Conservation (phyloP, 2,113 vertebrate species). For the Columba livia region DNA sequence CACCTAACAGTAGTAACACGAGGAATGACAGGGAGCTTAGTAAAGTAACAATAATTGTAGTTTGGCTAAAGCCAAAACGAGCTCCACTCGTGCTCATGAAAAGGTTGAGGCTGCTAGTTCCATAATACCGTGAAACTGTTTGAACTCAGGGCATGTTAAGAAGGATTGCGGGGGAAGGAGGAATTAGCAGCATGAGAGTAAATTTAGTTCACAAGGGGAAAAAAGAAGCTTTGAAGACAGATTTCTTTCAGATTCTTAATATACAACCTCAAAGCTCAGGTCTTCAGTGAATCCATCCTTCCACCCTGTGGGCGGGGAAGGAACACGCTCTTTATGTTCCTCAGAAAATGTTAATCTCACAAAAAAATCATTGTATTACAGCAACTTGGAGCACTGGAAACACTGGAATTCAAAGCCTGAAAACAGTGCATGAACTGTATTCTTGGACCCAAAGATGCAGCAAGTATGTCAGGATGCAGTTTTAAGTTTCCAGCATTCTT, state of each 20-base stretch:
- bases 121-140: background rate
- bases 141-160: constrained; percentile 30
- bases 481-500: background rate
- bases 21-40: background rate
- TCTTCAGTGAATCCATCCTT: constrained; percentile 53
- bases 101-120: background rate
- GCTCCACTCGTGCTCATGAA: background rate
- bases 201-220: constrained; percentile 45
- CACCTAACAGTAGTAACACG: background rate
- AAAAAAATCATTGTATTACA: constrained; percentile 56
- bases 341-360: constrained; percentile 41
- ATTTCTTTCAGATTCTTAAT: constrained; percentile 56
- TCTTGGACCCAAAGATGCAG: background rate
- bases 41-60: background rate
- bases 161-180: constrained; percentile 16
- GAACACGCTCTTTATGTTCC: constrained; percentile 43
- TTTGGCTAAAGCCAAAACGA: background rate
- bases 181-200: constrained; percentile 50
- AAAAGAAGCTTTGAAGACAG: constrained; percentile 54
- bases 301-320: constrained; percentile 17
- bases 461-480: background rate
- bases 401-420: constrained; percentile 33
- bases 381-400: constrained; percentile 22
- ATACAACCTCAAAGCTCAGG: constrained; percentile 54
- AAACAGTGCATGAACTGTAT: background rate